phyloP scores from a whole-genome alignment of 2,888 invertebrate species.

The Prosapia bicincta region DNA sequence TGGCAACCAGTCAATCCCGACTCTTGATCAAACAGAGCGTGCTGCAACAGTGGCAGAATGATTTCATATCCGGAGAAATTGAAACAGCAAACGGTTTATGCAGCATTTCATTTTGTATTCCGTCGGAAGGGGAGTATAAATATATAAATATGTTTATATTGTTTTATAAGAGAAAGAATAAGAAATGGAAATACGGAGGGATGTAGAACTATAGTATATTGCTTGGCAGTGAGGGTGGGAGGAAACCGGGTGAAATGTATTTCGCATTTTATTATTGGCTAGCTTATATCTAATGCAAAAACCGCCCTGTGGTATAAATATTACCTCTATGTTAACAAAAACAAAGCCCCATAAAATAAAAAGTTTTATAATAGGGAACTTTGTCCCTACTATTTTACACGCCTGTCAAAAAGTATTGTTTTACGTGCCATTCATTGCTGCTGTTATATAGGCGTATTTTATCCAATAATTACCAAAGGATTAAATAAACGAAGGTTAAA shows the following conservation, averaged over 20 bases:
- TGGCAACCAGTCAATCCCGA: not conserved
- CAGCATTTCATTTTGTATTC: not conserved
- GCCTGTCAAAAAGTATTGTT: too few relatives aligned
- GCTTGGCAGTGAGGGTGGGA: too few relatives aligned
- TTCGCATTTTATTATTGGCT: too few relatives aligned
- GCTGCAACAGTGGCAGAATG: not conserved
- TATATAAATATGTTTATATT: not conserved
- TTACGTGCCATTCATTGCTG: too few relatives aligned
- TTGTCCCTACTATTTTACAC: too few relatives aligned
- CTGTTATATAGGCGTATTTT: too few relatives aligned
- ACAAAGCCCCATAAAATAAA: too few relatives aligned
- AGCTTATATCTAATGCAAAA: not conserved
- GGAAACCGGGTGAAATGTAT: too few relatives aligned
- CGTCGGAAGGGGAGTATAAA: not conserved
- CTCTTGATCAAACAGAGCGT: not conserved
- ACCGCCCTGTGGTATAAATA: not conserved
- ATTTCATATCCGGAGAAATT: not conserved
- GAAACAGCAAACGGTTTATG: not conserved
- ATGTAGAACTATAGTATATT: not conserved
- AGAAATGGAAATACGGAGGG: not conserved
- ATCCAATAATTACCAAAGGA: too few relatives aligned
- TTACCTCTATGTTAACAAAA: too few relatives aligned
- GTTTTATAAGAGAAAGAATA: not conserved
- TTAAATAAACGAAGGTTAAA: too few relatives aligned
- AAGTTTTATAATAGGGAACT: too few relatives aligned